These are phyloP conservation scores for Trichonephila inaurata DNA, from an alignment of 1,140 invertebrate species.

Conservation along the genomic window DNA sequence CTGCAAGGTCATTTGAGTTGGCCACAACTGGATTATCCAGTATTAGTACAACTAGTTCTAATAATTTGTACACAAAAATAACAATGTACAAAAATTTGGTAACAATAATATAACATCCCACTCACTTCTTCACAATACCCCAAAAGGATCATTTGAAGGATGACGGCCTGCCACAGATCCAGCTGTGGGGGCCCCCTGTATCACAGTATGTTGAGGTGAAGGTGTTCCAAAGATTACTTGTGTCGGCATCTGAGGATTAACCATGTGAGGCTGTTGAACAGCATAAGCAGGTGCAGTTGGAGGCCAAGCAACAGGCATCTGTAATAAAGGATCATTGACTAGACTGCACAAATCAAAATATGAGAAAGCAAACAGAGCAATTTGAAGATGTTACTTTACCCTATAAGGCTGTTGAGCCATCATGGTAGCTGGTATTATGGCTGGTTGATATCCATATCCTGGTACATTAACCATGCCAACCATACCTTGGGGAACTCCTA, in stretches of 20 bases:
- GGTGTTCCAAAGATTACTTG: conserved; percentile 69
- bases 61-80: too few species aligned
- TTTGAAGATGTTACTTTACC: conserved; percentile 1
- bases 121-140: conserved; percentile 66
- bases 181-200: conserved; percentile 69
- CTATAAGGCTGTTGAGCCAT: conserved; percentile 64
- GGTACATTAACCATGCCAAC: conserved; percentile 71
- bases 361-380: not conserved
- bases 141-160: conserved; percentile 68
- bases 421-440: conserved; percentile 60
- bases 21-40: too few species aligned
- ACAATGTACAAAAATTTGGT: not conserved
- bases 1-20: too few species aligned
- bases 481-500: conserved; percentile 43
- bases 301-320: conserved; percentile 68
- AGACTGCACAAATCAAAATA: not conserved
- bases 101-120: not conserved
- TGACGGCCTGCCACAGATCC: conserved; percentile 55
- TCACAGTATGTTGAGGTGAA: conserved; percentile 73
- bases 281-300: not conserved
- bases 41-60: too few species aligned
- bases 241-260: conserved; percentile 43
- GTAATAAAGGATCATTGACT: not conserved
- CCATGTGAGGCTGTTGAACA: not conserved
- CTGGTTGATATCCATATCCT: conserved; percentile 60